Percentiles rank a stretch among this genome's conserved stretches.
Evolutionary conservation across 2,888 invertebrate genomes (phyloP).

Genomic region (Onchidella celtica): DNA sequence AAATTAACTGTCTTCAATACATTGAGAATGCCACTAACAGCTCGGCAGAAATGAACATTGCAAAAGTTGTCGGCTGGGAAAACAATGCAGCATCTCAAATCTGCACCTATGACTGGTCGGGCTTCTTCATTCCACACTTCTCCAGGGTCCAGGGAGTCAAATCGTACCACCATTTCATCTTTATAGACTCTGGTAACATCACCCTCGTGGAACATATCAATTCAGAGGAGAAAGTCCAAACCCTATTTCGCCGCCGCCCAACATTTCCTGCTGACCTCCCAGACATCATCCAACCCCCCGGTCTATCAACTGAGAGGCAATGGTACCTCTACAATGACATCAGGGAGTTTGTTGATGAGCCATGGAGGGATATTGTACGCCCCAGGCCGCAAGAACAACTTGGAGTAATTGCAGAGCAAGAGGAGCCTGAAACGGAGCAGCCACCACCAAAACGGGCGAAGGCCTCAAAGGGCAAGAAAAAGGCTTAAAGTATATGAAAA

Average conservation of each 20-base stretch:
- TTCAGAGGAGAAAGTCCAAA: not conserved
- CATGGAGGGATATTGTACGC: not conserved
- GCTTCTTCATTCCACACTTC: constrained; percentile 15
- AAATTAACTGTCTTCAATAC: constrained; percentile 47
- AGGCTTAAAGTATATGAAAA: no score
- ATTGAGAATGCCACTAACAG: constrained; percentile 27
- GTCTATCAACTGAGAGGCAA: not conserved
- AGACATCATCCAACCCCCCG: not conserved
- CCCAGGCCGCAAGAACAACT: not conserved
- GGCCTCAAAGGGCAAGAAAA: no score
- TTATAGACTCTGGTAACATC: not conserved
- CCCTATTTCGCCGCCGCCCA: constrained; percentile 1
- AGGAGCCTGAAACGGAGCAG: no score
- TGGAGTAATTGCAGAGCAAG: not conserved
- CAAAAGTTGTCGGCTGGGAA: constrained; percentile 33
- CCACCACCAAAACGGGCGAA: no score
- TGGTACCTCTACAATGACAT: constrained; percentile 25
- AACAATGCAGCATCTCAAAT: constrained; percentile 36
- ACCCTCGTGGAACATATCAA: not conserved
- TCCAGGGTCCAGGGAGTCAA: constrained; percentile 36
- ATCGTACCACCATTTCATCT: constrained; percentile 38
- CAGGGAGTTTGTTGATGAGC: not conserved
- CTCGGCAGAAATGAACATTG: not conserved
- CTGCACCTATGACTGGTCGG: constrained; percentile 40
- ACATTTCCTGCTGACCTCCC: not conserved